These are phyloP conservation scores for Cyclopterus lumpus DNA, from an alignment of 2,797 vertebrate genomes.

Conservation along the genomic window DNA sequence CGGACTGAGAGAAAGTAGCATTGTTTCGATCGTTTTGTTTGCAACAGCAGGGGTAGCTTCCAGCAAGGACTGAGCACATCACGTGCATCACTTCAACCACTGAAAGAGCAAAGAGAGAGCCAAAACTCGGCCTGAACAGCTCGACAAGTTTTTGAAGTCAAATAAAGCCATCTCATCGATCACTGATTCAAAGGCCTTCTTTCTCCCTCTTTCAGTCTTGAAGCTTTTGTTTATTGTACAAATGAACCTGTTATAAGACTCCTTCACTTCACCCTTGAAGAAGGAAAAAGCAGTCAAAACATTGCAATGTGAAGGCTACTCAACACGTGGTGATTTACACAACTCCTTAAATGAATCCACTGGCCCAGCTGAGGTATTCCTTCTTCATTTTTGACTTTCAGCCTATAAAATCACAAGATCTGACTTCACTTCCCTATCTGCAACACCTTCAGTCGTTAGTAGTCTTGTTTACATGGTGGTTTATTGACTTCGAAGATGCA, in stretches of 20 bases:
- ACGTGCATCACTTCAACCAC: slow-evolving; percentile 75
- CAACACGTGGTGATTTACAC: neutral
- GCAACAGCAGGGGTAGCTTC: slow-evolving; percentile 85
- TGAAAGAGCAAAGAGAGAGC: slow-evolving; percentile 69
- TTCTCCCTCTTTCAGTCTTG: slow-evolving; percentile 67
- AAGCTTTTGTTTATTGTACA: slow-evolving; percentile 71
- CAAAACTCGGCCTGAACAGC: slow-evolving; percentile 66
- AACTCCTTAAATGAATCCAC: neutral
- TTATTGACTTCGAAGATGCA: neutral
- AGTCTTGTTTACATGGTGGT: neutral
- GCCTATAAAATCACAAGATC: neutral
- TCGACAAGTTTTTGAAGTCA: slow-evolving; percentile 88
- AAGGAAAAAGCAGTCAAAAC: slow-evolving; percentile 27
- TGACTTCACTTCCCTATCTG: neutral
- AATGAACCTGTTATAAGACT: slow-evolving; percentile 73
- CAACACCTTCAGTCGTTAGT: neutral
- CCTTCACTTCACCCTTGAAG: slow-evolving; percentile 49
- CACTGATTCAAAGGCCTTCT: slow-evolving; percentile 86
- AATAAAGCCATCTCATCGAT: slow-evolving; percentile 96
- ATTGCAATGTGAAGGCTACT: slow-evolving; percentile 18
- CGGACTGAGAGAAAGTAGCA: slow-evolving; percentile 84
- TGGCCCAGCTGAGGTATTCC: neutral
- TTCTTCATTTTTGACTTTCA: neutral
- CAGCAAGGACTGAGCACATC: slow-evolving; percentile 82
- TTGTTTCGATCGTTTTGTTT: slow-evolving; percentile 87